Evolutionary conservation across 1,140 invertebrate genomes (phyloP), one percentile per base, ranked within the genome.

Genomic region (Doryteuthis pealeii): DNA sequence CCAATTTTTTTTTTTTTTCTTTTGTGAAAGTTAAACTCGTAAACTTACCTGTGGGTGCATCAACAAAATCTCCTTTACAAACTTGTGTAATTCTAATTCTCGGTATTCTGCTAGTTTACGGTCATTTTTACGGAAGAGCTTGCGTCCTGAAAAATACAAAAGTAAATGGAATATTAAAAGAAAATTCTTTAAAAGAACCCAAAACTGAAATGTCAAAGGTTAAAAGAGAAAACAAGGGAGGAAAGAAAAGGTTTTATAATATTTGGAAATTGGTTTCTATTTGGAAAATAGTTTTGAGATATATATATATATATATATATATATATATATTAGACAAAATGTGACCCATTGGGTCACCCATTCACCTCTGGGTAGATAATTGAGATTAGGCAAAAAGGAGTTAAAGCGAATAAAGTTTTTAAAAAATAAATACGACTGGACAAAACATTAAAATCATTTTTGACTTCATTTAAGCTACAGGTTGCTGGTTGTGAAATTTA

Each of bases 41-140:
- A n/a, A n/a, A 68, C 66, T 33, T 8, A 68, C 66, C 66, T 68
- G 66, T 31, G 66, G 66, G 30, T 68, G 66, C 66, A 68, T 68
- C 32, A 68, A 33, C 32, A 68, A 33, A 31, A 68, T 31, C 66
- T 68, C 66, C 30, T 68, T 68, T 6, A 68, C 66, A 22, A 68
- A 68, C 30, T 68, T 68, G 66, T 68, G 66, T 33, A 68, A 33
- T 68, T 68, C 66, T 30, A 68, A 32, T 68, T 68, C 66, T 68
- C 66, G 28, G 66, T 32, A 30, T 68, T 68, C 66, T 18, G 66
- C 66, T 22, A 68, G 30, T 33, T 68, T 68, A 10, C 66, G 66
- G 31, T 68, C 66, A 68, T 68, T 68, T 33, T 33, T 68, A 12
- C 66, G 66, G 32, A 68, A 68, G 18, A 68, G 31, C 22, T 68